Evolutionary conservation across 2,113 vertebrate genomes (phyloP).

Genomic region (Tyrannus savana): DNA sequence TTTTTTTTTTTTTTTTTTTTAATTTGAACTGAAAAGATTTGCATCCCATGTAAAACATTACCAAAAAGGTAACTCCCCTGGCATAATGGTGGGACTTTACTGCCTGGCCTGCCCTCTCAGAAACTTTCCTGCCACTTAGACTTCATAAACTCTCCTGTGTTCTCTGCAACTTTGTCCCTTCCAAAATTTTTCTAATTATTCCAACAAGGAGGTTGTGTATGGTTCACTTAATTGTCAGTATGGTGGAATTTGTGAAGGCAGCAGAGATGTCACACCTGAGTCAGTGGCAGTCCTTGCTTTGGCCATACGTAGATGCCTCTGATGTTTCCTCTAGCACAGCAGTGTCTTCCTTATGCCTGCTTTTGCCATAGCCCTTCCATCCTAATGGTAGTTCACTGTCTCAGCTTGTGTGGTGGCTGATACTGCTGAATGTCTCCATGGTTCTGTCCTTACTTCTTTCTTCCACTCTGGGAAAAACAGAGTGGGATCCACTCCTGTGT

Average conservation of each 20-base stretch:
- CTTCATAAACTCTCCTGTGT: neutral
- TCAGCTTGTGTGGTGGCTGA: fast-evolving
- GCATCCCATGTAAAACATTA: neutral
- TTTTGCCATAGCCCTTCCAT: neutral
- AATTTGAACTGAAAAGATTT: neutral
- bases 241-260: neutral
- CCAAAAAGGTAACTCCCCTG: neutral
- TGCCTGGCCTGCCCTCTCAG: neutral
- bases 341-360: neutral
- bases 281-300: neutral
- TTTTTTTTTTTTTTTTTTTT: neutral
- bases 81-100: neutral
- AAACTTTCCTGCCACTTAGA: neutral
- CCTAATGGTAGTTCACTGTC: neutral
- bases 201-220: fast-evolving
- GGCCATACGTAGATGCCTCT: neutral
- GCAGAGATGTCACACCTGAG: neutral
- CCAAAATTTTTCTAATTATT: neutral
- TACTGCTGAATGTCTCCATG: fast-evolving
- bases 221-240: neutral
- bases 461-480: neutral
- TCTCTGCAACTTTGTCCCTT: neutral
- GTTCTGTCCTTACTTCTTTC: neutral
- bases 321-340: neutral
- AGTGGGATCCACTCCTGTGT: fast-evolving